Conservation (phyloP, 2,113 vertebrate genomes). For the Chaetops frenatus region DNA sequence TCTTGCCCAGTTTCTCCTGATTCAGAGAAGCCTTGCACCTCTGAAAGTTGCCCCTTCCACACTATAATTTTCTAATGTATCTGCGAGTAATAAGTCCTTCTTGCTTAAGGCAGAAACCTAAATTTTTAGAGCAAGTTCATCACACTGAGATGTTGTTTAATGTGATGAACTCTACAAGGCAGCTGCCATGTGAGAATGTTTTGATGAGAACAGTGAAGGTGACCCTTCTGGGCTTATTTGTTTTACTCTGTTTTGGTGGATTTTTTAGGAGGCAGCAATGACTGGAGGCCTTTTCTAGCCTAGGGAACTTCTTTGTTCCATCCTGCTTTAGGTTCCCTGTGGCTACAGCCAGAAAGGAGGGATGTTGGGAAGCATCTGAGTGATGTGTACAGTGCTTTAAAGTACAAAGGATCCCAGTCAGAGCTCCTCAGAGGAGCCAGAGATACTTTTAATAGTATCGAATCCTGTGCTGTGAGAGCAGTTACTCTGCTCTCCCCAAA, state of each 20-base stretch:
- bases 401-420: background rate
- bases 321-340: background rate
- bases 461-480: background rate
- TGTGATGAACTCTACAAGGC: background rate
- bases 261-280: background rate
- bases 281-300: background rate
- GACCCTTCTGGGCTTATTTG: background rate
- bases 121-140: background rate
- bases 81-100: background rate
- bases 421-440: background rate
- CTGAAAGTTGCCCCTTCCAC: background rate
- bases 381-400: background rate
- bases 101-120: background rate
- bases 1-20: background rate
- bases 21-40: background rate
- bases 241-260: background rate
- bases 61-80: background rate
- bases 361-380: background rate
- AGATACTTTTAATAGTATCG: background rate
- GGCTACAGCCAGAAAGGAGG: background rate
- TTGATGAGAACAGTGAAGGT: background rate
- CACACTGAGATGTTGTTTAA: background rate
- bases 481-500: background rate
- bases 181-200: background rate
- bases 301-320: background rate